These are phyloP conservation scores for Cossypha heuglini DNA, from an alignment of 2,797 vertebrate genomes.

Conservation along the genomic window DNA sequence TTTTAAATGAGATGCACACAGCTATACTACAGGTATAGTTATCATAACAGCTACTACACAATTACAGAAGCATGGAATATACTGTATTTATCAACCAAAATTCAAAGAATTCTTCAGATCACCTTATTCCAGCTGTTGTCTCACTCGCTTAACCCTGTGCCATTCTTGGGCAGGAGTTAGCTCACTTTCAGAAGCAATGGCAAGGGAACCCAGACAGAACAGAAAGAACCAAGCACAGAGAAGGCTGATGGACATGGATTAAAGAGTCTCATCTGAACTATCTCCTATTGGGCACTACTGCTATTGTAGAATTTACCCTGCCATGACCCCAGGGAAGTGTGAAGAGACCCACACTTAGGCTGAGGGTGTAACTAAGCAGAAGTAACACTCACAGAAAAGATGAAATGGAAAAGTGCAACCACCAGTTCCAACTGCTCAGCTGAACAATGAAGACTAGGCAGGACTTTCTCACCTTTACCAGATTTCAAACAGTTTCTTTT, in stretches of 20 bases:
- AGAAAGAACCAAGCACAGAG: neutral
- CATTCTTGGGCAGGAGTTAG: neutral
- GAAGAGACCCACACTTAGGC: neutral
- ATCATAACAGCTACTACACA: neutral
- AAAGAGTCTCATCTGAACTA: neutral
- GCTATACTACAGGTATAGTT: neutral
- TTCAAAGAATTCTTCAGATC: neutral
- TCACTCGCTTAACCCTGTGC: neutral
- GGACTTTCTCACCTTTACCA: neutral
- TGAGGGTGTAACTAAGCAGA: neutral
- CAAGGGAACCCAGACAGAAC: neutral
- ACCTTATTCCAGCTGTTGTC: neutral
- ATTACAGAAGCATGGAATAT: neutral
- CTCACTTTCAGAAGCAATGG: neutral
- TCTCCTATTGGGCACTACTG: neutral
- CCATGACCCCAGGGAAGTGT: neutral
- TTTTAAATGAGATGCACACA: neutral
- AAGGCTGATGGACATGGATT: accelerated
- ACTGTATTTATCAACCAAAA: neutral
- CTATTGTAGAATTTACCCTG: neutral
- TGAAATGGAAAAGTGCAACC: neutral
- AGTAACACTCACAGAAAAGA: neutral
- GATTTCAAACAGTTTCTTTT: neutral
- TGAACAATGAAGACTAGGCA: neutral
- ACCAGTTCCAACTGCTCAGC: neutral